Evolutionary conservation across 2,888 invertebrate genomes (phyloP).

Genomic region (Acleris cristana): DNA sequence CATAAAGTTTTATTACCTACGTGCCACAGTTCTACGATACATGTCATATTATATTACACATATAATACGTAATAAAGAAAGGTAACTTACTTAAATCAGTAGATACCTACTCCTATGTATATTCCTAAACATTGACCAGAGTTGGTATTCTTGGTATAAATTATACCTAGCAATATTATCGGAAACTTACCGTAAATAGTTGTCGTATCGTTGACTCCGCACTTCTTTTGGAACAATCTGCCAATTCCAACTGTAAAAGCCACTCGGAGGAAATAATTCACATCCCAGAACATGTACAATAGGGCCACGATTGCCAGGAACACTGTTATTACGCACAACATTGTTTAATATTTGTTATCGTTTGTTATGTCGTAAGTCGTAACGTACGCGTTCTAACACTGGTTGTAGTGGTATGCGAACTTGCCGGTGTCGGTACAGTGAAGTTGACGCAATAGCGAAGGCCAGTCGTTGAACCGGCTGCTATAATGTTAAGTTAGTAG

Average conservation of each 20-base stretch:
- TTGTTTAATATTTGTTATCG: conserved; percentile 44
- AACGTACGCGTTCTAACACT: conserved; percentile 17
- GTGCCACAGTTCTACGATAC: no score
- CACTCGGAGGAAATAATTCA: conserved; percentile 90
- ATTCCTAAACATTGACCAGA: no score
- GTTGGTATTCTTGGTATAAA: no score
- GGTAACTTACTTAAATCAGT: no score
- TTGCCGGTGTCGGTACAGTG: conserved; percentile 30
- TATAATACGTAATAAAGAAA: no score
- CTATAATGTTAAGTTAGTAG: conserved; percentile 44
- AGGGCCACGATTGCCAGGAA: conserved; percentile 77
- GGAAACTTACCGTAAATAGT: conserved; percentile 88
- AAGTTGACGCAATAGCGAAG: conserved; percentile 29
- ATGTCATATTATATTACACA: no score
- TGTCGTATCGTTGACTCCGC: conserved; percentile 87
- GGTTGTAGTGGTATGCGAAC: conserved; percentile 23
- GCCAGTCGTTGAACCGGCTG: conserved; percentile 49
- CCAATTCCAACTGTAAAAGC: conserved; percentile 88
- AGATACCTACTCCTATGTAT: no score
- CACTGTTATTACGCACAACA: conserved; percentile 68
- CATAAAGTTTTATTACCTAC: no score
- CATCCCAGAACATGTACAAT: conserved; percentile 89
- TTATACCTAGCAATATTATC: neutral
- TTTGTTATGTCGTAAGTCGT: conserved; percentile 13
- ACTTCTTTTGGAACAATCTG: conserved; percentile 87